phyloP scores from a whole-genome alignment of 2,797 vertebrate genomes.

The Bucorvus abyssinicus region DNA sequence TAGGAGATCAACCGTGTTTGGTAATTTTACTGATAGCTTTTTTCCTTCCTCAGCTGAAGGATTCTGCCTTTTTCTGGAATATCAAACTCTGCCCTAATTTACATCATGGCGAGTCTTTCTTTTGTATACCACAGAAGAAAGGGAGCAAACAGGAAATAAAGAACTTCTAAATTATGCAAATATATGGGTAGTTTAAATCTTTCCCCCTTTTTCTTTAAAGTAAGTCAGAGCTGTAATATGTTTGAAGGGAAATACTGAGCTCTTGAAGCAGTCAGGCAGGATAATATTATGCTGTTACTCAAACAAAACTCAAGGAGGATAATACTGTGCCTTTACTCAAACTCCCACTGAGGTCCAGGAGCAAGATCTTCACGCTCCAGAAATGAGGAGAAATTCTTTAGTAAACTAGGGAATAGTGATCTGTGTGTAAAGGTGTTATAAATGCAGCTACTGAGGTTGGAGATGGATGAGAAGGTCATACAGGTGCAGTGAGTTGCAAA shows the following conservation, averaged over 20 bases:
- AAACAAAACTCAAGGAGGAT: not conserved
- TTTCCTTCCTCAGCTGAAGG: not conserved
- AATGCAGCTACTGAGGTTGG: not conserved
- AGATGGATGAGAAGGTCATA: not conserved
- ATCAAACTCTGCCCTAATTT: slow-evolving; percentile 1
- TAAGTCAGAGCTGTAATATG: not conserved
- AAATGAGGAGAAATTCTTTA: not conserved
- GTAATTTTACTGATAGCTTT: slow-evolving; percentile 39
- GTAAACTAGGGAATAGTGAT: not conserved
- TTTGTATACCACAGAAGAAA: not conserved
- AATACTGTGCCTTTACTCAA: not conserved
- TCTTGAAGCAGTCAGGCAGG: not conserved
- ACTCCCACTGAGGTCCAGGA: not conserved
- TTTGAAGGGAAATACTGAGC: not conserved
- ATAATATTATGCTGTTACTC: not conserved
- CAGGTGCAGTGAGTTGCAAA: not conserved
- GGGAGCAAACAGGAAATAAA: not conserved
- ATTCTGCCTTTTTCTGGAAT: not conserved
- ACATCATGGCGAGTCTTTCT: not conserved
- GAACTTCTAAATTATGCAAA: not conserved
- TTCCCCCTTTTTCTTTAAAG: not conserved
- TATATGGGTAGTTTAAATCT: not conserved
- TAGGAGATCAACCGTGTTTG: slow-evolving; percentile 28
- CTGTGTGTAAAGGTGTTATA: not conserved
- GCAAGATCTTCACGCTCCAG: not conserved